Base-by-base conservation (phyloP, 2,113 vertebrate genomes). In the Anolis carolinensis region DNA sequence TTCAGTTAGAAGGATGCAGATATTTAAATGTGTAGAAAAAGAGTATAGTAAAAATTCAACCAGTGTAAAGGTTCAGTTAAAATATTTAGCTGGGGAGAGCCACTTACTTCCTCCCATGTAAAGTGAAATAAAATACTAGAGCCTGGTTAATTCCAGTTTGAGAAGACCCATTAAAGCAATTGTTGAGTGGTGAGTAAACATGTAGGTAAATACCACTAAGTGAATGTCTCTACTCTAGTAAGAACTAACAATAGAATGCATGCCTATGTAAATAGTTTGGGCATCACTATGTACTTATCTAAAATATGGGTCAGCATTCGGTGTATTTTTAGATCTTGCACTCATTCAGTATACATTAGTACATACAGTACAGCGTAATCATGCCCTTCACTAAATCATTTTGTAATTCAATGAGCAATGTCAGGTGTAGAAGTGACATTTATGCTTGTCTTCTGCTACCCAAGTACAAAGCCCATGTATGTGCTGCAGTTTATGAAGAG, bases 311-410 rank as follows among this genome's bases (percentile, higher is more conserved):
- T 90, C 88, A 89, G 30, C 86, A 87, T 92, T 87, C 82, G 79
- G 81, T 44, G 5, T 23, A 83, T 90, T 92, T 94, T 93, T 89
- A 93, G 82, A 74, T 71, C 82, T 83, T 90, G 72, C 79, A 79
- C 52, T 89, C 83, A 85, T 70, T 74, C 59, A 14, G 76, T 18
- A 77, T 89, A 89, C 89, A 88, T 88, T 89, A 91, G 90, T 89
- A 93, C 86, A 92, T 78, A 90, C n/a, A 89, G 88, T 88, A 93
- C 89, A 78, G 21, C 48, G n/a, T 87, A 92, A 86, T 89, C 89
- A 90, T 90, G 71, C 84, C 3, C 65, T 67, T 25, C 62, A 27
- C 59, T 36, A 65, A 84, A 75, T 83, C 25, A 91, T 91, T 93
- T 93, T 81, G 90, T 79, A 20, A 90, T 90, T 91, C 87, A 91